A percentile compares a stretch with the other conserved stretches of the same genome.
Evolutionary conservation across 2,797 vertebrate species (phyloP).

Genomic region (Enteromius argenteus): DNA sequence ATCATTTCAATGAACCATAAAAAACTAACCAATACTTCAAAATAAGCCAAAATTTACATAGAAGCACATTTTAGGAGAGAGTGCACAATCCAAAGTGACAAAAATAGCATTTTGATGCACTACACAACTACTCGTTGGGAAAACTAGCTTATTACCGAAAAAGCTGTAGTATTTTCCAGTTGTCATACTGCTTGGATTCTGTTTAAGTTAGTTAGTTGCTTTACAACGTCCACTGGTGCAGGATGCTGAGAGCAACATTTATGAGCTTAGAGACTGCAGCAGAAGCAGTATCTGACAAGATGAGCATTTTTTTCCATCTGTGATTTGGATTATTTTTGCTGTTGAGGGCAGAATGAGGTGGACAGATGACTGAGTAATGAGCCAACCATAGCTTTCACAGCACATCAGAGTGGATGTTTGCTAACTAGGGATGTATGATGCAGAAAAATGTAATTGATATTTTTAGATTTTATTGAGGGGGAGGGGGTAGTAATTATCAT

Average conservation of each 20-base stretch:
- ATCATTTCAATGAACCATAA: not conserved
- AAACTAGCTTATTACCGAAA: not conserved
- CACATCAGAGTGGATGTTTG: not conserved
- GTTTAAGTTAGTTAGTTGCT: not conserved
- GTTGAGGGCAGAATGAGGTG: not conserved
- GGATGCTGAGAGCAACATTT: constrained; percentile 1
- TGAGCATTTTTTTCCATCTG: not conserved
- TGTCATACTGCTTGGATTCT: not conserved
- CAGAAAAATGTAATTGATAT: not conserved
- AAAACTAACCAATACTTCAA: not conserved
- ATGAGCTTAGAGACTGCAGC: not conserved
- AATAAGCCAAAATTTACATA: not conserved
- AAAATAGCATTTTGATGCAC: not conserved
- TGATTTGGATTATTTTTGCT: not conserved
- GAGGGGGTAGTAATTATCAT: not conserved
- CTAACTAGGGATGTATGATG: not conserved
- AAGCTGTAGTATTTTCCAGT: not conserved
- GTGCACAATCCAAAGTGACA: not conserved
- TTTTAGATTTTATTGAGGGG: not conserved
- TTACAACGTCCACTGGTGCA: not conserved
- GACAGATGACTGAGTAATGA: not conserved
- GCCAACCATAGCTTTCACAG: not conserved
- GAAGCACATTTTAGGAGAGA: not conserved
- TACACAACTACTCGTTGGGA: not conserved
- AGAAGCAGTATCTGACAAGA: not conserved